Conservation (phyloP, 37 sponge, comb jelly and placozoan genomes). For the Diacarnus erythraeanus region DNA sequence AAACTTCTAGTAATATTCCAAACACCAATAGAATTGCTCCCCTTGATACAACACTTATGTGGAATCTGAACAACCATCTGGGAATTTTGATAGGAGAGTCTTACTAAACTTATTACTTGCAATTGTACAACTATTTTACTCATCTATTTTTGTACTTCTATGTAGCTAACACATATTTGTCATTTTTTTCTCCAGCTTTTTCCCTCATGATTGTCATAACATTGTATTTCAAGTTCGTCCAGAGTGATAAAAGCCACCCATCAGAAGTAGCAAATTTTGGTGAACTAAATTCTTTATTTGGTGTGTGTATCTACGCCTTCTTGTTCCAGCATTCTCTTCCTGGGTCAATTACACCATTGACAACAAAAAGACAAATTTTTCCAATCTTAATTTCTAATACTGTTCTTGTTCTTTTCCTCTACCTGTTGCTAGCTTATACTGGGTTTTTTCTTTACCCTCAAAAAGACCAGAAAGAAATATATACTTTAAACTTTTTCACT, state of each 20-base stretch:
- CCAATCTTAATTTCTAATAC: conserved; percentile 62
- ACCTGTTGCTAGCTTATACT: conserved; percentile 78
- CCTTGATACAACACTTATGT: too few species aligned
- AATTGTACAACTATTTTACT: not conserved
- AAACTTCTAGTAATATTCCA: too few species aligned
- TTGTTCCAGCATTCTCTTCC: conserved; percentile 99
- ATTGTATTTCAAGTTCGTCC: conserved; percentile 28
- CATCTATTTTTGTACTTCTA: not conserved
- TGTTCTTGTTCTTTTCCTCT: conserved; percentile 65
- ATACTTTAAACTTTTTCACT: conserved; percentile 86
- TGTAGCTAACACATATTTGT: too few species aligned
- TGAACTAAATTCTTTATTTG: conserved; percentile 79
- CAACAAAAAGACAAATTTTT: conserved; percentile 67
- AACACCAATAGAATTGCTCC: too few species aligned
- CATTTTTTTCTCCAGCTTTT: conserved; percentile 60
- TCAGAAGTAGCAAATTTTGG: conserved; percentile 64
- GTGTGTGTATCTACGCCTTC: conserved; percentile 93
- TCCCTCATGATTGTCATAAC: conserved; percentile 71
- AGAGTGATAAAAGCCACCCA: conserved; percentile 25
- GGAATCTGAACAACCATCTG: too few species aligned
- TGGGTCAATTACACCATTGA: conserved; percentile 96
- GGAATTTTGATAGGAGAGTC: not conserved
- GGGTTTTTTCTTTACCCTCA: conserved; percentile 67
- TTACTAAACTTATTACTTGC: not conserved
- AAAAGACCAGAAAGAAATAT: conserved; percentile 59